Conservation (phyloP, 2,888 invertebrate species). For the Rhamnusium bicolor region DNA sequence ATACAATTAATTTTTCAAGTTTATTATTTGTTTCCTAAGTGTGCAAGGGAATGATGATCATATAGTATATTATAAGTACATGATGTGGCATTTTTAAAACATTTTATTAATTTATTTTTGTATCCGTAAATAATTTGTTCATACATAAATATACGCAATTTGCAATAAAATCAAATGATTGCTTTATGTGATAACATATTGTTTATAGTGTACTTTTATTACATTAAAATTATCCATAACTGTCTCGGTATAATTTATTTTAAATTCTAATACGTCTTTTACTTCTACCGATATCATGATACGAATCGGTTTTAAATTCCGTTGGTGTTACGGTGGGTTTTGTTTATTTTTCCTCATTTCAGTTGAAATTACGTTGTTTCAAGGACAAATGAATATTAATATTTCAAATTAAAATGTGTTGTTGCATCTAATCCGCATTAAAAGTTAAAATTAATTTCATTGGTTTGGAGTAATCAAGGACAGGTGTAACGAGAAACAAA, state of each 20-base stretch:
- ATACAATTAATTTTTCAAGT: neutral
- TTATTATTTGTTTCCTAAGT: too few relatives aligned
- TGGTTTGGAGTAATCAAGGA: too few relatives aligned
- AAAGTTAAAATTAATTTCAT: too few relatives aligned
- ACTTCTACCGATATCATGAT: neutral
- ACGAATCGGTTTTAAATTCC: neutral
- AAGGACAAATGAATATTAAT: conserved; percentile 8
- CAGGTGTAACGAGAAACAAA: too few relatives aligned
- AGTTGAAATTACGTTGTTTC: neutral
- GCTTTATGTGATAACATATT: too few relatives aligned
- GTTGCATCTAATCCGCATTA: too few relatives aligned
- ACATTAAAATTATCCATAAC: too few relatives aligned
- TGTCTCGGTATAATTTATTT: too few relatives aligned
- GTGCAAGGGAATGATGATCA: too few relatives aligned
- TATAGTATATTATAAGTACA: too few relatives aligned
- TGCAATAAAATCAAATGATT: neutral
- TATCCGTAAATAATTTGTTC: neutral
- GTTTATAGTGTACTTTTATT: neutral
- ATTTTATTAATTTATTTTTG: neutral
- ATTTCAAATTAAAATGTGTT: too few relatives aligned
- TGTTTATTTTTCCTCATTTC: neutral
- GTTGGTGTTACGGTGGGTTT: neutral
- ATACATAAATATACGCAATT: neutral
- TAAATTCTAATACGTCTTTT: too few relatives aligned
- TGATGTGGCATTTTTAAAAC: neutral